Evolutionary conservation across 2,888 invertebrate genomes (phyloP), one percentile per base, ranked within the genome.

Genomic region (Nipponacmea schrenckii): DNA sequence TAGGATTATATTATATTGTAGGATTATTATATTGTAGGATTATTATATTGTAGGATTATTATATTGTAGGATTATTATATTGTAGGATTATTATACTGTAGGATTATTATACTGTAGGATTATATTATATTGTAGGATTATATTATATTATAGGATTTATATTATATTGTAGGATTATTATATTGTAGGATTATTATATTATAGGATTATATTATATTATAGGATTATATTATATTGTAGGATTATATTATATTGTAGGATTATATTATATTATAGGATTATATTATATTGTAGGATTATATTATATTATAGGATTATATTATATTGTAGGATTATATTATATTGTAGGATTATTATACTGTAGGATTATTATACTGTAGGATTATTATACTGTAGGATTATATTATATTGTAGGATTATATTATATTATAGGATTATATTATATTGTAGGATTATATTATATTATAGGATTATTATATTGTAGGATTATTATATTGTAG

Each of bases 361-460:
- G 62, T 70, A 74, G 73, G 26, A 12, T 74, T n/a, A 31, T 31
- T 31, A 5, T 31, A 31, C 5, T 39, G 10, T 39, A 5, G 10
- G 4, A 2, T 31, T 31, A 31, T 39, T 39, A 10, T 39, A 39
- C 10, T 68, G 62, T 70, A 74, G 73, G 26, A 12, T 74, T n/a
- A n/a, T n/a, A 31, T 31, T 31, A 5, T 31, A 31, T 31, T 39
- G 10, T 39, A 5, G 10, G 4, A 2, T 31, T n/a, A n/a, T 31
- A 31, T 39, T 39, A 10, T 39, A 39, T 39, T 68, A 48, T 70
- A 74, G 73, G 26, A 12, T 74, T n/a, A n/a, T n/a, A n/a, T n/a
- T n/a, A n/a, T n/a, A n/a, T n/a, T n/a, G n/a, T n/a, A n/a, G n/a
- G n/a, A n/a, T n/a, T n/a, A n/a, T n/a, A 31, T 31, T 31, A 5